Evolutionary conservation across 92 coral and sea anemone genomes (phyloP).

Genomic region (Porites divaricata): DNA sequence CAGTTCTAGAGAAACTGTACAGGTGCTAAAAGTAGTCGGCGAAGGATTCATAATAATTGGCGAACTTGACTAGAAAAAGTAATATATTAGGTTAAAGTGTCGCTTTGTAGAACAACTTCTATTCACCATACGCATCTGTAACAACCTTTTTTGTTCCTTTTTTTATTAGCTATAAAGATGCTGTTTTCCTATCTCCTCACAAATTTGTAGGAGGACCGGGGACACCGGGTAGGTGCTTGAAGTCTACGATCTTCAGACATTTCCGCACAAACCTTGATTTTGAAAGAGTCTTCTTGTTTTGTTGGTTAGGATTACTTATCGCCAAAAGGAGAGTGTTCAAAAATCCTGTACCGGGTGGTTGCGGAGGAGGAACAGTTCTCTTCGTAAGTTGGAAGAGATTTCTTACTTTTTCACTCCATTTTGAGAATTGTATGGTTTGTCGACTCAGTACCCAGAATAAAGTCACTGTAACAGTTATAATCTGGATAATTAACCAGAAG

Average conservation of each 20-base stretch:
- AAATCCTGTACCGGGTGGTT: conserved; percentile 83
- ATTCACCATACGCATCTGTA: too few relatives aligned
- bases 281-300: background rate
- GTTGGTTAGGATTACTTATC: conserved; percentile 58
- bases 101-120: too few relatives aligned
- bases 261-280: background rate
- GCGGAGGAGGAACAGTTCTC: conserved; percentile 86
- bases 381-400: conserved; percentile 61
- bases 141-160: background rate
- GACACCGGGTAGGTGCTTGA: conserved; percentile 69
- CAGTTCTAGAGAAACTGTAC: too few relatives aligned
- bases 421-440: too few relatives aligned
- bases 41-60: too few relatives aligned
- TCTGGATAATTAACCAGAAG: too few relatives aligned
- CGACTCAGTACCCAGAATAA: too few relatives aligned
- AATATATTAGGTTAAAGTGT: too few relatives aligned
- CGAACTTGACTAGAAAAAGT: too few relatives aligned
- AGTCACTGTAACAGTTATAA: too few relatives aligned
- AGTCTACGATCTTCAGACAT: background rate
- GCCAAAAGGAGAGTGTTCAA: conserved; percentile 76
- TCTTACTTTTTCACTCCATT: background rate
- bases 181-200: conserved; percentile 84
- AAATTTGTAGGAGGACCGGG: conserved; percentile 92
- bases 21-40: too few relatives aligned
- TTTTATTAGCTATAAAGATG: conserved; percentile 75